Conservation (phyloP, 2,113 vertebrate genomes). For the Halcyon malimbica region DNA sequence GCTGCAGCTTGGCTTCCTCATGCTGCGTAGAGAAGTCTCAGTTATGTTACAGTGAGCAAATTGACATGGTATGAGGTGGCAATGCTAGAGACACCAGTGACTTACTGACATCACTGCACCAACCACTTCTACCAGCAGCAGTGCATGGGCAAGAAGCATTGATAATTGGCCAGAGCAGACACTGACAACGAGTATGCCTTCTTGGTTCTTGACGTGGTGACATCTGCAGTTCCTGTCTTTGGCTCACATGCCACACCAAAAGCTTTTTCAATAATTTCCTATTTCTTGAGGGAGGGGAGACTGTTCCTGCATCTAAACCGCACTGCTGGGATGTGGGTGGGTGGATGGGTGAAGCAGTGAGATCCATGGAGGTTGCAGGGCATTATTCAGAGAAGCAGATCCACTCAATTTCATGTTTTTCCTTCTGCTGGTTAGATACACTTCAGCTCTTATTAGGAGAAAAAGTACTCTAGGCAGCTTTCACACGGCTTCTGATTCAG, state of each 20-base stretch:
- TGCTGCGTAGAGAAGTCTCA: not conserved
- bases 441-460: not conserved
- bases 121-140: not conserved
- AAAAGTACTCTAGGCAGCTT: not conserved
- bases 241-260: not conserved
- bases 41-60: not conserved
- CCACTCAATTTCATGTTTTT: not conserved
- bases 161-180: not conserved
- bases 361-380: not conserved
- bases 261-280: not conserved
- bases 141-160: fast-evolving
- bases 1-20: not conserved
- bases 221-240: not conserved
- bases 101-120: not conserved
- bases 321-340: fast-evolving
- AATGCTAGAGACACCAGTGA: not conserved
- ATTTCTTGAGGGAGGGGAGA: not conserved
- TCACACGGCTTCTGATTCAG: not conserved
- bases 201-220: not conserved
- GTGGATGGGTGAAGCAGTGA: not conserved
- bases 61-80: fast-evolving
- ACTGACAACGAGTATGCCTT: not conserved
- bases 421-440: not conserved
- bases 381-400: not conserved
- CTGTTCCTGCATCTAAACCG: not conserved